Base-by-base conservation (phyloP, 2,113 vertebrate genomes). In the Heterochromis multidens region DNA sequence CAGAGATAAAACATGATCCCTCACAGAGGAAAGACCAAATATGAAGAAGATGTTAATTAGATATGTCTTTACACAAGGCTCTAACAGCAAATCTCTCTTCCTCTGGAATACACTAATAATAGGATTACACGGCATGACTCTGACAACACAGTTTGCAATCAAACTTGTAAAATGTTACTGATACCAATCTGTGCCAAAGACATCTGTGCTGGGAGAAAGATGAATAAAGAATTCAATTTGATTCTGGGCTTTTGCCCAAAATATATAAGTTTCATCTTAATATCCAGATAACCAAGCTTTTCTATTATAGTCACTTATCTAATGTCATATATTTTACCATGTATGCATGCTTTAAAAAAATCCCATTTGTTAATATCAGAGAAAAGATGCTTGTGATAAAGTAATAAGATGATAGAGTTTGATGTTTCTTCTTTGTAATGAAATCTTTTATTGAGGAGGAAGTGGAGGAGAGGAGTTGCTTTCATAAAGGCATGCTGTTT, bases 101-200 rank as follows among this genome's bases (percentile, higher is more conserved):
- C 77, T 80, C 81, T 92, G 90, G 92, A 90, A 92, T 52, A 85
- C 85, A 83, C 77, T 87, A 88, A 85, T 94, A 94, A 93, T 78
- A 90, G 92, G 93, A 95, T 95, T 95, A 94, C 77, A 82, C 60
- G 72, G 79, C 76, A 81, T 49, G 77, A 88, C 79, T 92, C 81
- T 63, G 81, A 91, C 87, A 90, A 89, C 83, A 83, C 46, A 76
- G 93, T 94, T 92, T 83, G 80, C 37, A 86, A 91, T 94, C 90
- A 92, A 78, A 90, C 79, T 87, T 85, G 87, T 86, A 89, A 90
- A 91, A 89, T 83, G 79, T 78, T 83, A 84, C 82, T 84, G 83
- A 94, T 92, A 76, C 85, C 65, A 54, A 87, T 87, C 81, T 43
- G 89, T 58, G 80, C 83, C 84, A 79, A 81, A 92, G 86, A 80